Evolutionary conservation across 2,888 invertebrate species (phyloP).

Genomic region (Panopea generosa): DNA sequence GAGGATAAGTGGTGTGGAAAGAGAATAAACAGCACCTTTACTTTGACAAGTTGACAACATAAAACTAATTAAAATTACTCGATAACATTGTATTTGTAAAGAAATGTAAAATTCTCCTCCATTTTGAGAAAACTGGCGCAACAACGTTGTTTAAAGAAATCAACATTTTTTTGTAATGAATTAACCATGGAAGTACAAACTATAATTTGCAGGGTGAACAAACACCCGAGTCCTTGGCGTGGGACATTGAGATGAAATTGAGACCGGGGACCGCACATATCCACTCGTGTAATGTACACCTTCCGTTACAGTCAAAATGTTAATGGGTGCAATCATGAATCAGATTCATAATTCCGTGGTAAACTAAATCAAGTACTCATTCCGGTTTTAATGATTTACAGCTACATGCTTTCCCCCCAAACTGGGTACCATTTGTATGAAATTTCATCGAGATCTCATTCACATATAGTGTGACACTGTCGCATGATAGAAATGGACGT

Average conservation of each 20-base stretch:
- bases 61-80: slow-evolving; percentile 35
- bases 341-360: slow-evolving; percentile 4
- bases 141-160: too few relatives aligned
- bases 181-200: too few relatives aligned
- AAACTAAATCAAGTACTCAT: background rate
- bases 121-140: too few relatives aligned
- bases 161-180: too few relatives aligned
- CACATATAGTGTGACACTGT: slow-evolving; percentile 15
- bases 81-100: slow-evolving; percentile 1
- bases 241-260: background rate
- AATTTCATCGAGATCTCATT: slow-evolving; percentile 17
- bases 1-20: slow-evolving; percentile 19
- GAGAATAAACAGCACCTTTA: slow-evolving; percentile 38
- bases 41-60: slow-evolving; percentile 17
- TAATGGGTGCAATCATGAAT: slow-evolving; percentile 15
- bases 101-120: too few relatives aligned
- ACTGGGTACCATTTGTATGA: background rate
- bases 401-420: too few relatives aligned
- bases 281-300: slow-evolving; percentile 5
- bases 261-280: slow-evolving; percentile 18
- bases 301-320: slow-evolving; percentile 20
- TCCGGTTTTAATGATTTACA: too few relatives aligned
- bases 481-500: slow-evolving; percentile 4
- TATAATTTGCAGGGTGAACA: too few relatives aligned
- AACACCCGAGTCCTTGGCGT: too few relatives aligned